Conservation (phyloP, 2,888 invertebrate species). For the Penaeus monodon region DNA sequence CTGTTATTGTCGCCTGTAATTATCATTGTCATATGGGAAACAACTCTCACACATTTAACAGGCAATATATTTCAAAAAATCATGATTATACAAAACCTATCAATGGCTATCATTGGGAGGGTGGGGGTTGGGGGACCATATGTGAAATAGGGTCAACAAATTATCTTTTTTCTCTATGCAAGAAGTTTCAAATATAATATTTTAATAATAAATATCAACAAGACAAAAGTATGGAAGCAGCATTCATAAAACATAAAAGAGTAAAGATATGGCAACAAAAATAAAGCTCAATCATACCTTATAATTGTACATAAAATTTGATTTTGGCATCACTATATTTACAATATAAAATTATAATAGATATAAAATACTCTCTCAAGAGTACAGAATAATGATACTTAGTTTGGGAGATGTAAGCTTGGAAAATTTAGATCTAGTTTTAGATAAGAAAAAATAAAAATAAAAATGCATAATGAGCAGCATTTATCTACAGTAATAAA, state of each 20-base stretch:
- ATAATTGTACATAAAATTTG: constrained; percentile 53
- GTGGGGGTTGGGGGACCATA: too few species aligned
- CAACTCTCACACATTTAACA: too few species aligned
- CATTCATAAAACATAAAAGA: constrained; percentile 35
- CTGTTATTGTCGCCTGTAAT: too few species aligned
- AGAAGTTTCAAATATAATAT: neutral
- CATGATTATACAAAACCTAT: too few species aligned
- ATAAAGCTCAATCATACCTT: constrained; percentile 54
- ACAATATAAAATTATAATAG: constrained; percentile 38
- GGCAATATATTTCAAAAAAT: too few species aligned
- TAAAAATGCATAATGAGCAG: neutral
- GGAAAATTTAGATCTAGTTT: neutral
- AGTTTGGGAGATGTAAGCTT: neutral
- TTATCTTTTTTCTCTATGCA: too few species aligned
- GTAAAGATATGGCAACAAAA: constrained; percentile 60
- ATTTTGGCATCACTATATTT: constrained; percentile 52
- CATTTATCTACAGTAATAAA: too few species aligned
- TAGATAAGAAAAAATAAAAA: constrained; percentile 8
- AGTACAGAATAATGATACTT: neutral
- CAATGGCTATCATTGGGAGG: too few species aligned
- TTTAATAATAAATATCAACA: constrained; percentile 22
- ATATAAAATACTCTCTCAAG: constrained; percentile 32
- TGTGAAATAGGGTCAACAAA: too few species aligned
- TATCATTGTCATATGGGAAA: too few species aligned
- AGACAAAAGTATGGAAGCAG: constrained; percentile 23